Percentiles rank a stretch among this genome's conserved stretches.
Conservation (phyloP, 1,140 invertebrate species). For the Neelides sp. region DNA sequence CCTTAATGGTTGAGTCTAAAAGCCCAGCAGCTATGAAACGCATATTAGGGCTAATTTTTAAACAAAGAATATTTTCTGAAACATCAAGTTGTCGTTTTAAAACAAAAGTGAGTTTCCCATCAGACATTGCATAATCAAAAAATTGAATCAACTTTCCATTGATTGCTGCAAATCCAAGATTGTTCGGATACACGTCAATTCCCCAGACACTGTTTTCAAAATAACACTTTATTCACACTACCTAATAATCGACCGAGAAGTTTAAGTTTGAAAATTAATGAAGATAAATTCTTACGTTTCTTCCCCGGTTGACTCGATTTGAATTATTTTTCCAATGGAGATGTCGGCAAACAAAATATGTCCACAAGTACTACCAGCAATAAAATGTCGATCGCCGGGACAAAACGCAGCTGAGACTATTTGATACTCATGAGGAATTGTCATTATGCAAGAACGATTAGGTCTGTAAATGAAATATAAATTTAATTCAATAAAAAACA, state of each 20-base stretch:
- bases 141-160: conserved; percentile 23
- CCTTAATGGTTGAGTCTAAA: conserved; percentile 85
- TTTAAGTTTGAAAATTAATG: too few relatives aligned
- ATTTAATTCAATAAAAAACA: background rate
- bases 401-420: conserved; percentile 55
- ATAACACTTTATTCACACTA: background rate
- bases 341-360: conserved; percentile 77
- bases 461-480: conserved; percentile 40
- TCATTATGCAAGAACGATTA: conserved; percentile 67
- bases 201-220: conserved; percentile 28
- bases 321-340: conserved; percentile 52
- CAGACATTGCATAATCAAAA: conserved; percentile 24
- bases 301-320: conserved; percentile 32
- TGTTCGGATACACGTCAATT: conserved; percentile 21
- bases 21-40: conserved; percentile 79
- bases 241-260: too few relatives aligned
- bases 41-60: conserved; percentile 69
- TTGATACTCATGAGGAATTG: conserved; percentile 46
- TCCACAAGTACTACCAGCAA: conserved; percentile 79
- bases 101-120: conserved; percentile 33
- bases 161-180: conserved; percentile 22
- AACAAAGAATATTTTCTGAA: conserved; percentile 70
- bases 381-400: conserved; percentile 84
- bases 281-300: conserved; percentile 27
- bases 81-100: conserved; percentile 48